These are phyloP conservation scores for Trypoxylon attenuatum DNA, from an alignment of 2,888 invertebrate genomes.

Conservation along the genomic window DNA sequence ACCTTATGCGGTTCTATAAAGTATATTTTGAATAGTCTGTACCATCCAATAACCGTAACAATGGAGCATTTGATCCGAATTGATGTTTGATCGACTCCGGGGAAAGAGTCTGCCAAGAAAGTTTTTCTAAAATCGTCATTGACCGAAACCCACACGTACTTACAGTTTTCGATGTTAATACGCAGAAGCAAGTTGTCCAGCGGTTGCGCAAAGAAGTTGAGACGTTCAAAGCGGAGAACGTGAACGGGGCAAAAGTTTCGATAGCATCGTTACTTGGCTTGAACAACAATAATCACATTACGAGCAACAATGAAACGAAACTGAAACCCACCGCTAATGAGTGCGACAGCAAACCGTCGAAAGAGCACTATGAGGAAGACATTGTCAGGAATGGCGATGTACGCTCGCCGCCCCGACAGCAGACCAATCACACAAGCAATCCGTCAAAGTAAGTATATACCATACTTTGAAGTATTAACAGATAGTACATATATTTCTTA, in stretches of 20 bases:
- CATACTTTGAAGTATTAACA: neutral
- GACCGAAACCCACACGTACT: slow-evolving; percentile 21
- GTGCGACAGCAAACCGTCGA: slow-evolving; percentile 53
- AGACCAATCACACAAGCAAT: too few species aligned
- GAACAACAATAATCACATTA: slow-evolving; percentile 67
- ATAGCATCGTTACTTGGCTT: slow-evolving; percentile 64
- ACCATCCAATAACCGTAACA: slow-evolving; percentile 6
- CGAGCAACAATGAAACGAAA: slow-evolving; percentile 58
- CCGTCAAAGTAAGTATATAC: slow-evolving; percentile 58
- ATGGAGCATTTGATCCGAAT: slow-evolving; percentile 4
- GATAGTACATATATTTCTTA: neutral
- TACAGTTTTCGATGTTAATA: slow-evolving; percentile 31
- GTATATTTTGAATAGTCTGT: neutral
- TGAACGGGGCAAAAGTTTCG: slow-evolving; percentile 66
- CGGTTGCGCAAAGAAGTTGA: slow-evolving; percentile 78
- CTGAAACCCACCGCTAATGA: slow-evolving; percentile 45
- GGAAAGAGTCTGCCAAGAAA: slow-evolving; percentile 39
- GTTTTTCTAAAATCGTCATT: slow-evolving; percentile 27
- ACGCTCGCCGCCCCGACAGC: slow-evolving; percentile 41
- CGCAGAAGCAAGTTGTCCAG: slow-evolving; percentile 78
- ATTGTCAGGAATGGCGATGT: slow-evolving; percentile 63
- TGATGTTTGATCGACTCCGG: slow-evolving; percentile 21
- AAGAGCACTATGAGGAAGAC: slow-evolving; percentile 68
- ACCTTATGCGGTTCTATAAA: neutral
- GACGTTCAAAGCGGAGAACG: slow-evolving; percentile 74